phyloP scores from a whole-genome alignment of 2,888 invertebrate genomes.

The Drosophila hawaiiensis region DNA sequence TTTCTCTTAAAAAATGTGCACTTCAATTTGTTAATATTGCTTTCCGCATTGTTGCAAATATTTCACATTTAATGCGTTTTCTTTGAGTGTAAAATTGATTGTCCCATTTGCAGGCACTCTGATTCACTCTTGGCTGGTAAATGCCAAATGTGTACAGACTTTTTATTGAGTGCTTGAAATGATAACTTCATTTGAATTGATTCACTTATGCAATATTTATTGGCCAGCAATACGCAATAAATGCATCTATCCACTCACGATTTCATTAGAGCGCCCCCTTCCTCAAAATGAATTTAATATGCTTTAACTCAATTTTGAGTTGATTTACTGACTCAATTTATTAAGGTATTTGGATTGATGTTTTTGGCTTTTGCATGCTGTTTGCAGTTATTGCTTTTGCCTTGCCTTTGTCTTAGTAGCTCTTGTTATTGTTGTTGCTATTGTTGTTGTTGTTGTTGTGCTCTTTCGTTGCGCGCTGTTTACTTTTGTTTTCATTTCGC shows the following conservation, averaged over 20 bases:
- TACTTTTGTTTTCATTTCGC: constrained; percentile 63
- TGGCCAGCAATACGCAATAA: constrained; percentile 11
- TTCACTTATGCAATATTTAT: constrained; percentile 35
- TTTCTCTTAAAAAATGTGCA: background rate
- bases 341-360: constrained; percentile 42
- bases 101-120: background rate
- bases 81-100: background rate
- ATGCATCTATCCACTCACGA: constrained; percentile 21
- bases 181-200: background rate
- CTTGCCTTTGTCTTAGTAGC: constrained; percentile 5
- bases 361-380: constrained; percentile 33
- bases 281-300: constrained; percentile 10
- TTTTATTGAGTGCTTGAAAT: background rate
- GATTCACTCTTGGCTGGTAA: background rate
- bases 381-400: constrained; percentile 41
- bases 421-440: constrained; percentile 28
- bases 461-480: constrained; percentile 62
- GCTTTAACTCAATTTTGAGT: constrained; percentile 50
- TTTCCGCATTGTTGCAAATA: background rate
- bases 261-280: constrained; percentile 23
- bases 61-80: background rate
- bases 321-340: constrained; percentile 73
- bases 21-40: background rate
- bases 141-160: too few relatives aligned
- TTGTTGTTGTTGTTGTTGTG: constrained; percentile 31